These are phyloP conservation scores for Oedothorax gibbosus DNA, from an alignment of 1,140 invertebrate species.

Conservation along the genomic window DNA sequence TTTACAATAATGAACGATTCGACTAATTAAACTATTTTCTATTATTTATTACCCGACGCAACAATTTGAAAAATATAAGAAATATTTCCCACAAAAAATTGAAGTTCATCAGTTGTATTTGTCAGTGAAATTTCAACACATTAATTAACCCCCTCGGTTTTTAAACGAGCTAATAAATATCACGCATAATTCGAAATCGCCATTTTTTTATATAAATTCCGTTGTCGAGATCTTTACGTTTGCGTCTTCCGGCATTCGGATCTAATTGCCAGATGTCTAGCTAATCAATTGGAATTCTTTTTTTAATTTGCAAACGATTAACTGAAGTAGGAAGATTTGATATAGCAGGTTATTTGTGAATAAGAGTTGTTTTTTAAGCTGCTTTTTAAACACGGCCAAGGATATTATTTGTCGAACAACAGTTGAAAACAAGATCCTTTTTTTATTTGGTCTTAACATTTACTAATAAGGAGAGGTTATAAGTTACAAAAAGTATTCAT, in stretches of 20 bases:
- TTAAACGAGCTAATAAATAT: constrained; percentile 57
- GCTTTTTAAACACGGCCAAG: too few species aligned
- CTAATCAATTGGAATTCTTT: constrained; percentile 53
- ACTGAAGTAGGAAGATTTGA: neutral
- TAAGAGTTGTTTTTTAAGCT: too few species aligned
- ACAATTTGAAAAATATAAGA: constrained; percentile 8
- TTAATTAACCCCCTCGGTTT: constrained; percentile 54
- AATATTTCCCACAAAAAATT: constrained; percentile 2
- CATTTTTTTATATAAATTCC: constrained; percentile 9
- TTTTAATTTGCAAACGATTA: constrained; percentile 45
- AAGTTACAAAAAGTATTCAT: too few species aligned
- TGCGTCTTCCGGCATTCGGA: constrained; percentile 24
- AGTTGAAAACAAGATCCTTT: too few species aligned
- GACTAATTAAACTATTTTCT: constrained; percentile 35
- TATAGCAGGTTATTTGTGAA: too few species aligned
- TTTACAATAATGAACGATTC: neutral
- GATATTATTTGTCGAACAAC: too few species aligned
- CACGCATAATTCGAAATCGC: constrained; percentile 32
- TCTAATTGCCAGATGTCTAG: constrained; percentile 45
- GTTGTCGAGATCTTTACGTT: neutral
- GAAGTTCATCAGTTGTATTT: constrained; percentile 31
- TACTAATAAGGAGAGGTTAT: too few species aligned
- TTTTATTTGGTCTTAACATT: too few species aligned
- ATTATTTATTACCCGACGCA: neutral
- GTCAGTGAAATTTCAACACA: constrained; percentile 44